Evolutionary conservation across 2,888 invertebrate species (phyloP), one percentile per base, ranked within the genome.

Genomic region (Cephalotes varians): DNA sequence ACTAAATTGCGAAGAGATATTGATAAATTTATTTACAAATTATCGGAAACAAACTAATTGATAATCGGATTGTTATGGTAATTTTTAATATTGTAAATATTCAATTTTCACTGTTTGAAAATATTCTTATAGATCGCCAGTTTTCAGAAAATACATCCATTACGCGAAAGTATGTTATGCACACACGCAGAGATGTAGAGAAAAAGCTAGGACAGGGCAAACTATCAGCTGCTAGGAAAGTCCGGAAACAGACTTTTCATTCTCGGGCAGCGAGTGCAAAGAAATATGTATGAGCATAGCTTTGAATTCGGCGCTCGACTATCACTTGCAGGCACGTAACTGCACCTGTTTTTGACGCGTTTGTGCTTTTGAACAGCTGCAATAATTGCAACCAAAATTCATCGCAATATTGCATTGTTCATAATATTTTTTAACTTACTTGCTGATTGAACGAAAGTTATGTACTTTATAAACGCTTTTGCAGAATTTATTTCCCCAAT

Each of bases 261-360:
- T 72, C 56, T 12, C 56, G 31, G 37, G 18, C 25, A 54, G 31
- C 31, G 21, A 54, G 54, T 28, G 31, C 54, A 69, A 77, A 56
- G 12, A 77, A 77, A 69, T 77, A 56, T 71, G 34, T 71, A 40
- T 40, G 31, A 21, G 40, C 28, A 28, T 25, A 69, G 56, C 56
- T 79, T 79, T 79, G 77, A 71, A 79, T 71, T 72, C 72, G 69
- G 71, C 69, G 67, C 54, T 56, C 31, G 54, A 72, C 72, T 79
- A 79, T 79, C 77, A 79, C 77, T 71, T 72, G 72, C 77, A 79
- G 77, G 18, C 77, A 21, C 37, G 15, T 44, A 71, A 18, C 21
- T 44, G 37, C 37, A 44, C 12, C 71, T 77, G 77, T 72, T 44
- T 44, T 72, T 79, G 72, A 72, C 72, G 31, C 44, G 44, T 79